Conservation (phyloP, 2,888 invertebrate genomes). For the Candidula unifasciata region DNA sequence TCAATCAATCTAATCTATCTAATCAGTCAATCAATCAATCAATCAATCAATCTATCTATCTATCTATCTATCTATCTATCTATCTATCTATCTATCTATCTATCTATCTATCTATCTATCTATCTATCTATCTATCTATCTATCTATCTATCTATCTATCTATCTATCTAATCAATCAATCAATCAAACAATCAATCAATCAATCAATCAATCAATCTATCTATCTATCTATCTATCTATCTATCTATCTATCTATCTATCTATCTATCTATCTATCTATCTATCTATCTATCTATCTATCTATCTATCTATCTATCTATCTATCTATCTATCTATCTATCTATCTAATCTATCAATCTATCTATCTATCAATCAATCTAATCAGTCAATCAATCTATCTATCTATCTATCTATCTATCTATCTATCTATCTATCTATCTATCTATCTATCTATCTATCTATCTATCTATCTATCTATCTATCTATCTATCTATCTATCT, state of each 20-base stretch:
- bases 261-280: slow-evolving; percentile 8
- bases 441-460: too few relatives aligned
- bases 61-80: too few relatives aligned
- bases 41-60: too few relatives aligned
- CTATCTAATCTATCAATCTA: background rate
- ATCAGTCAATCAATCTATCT: too few relatives aligned
- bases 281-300: slow-evolving; percentile 8
- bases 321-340: background rate
- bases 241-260: slow-evolving; percentile 8
- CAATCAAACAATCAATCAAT: background rate
- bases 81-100: background rate
- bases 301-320: background rate
- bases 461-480: too few relatives aligned
- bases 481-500: too few relatives aligned
- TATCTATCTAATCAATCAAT: background rate
- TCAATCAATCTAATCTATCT: too few relatives aligned
- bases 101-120: background rate
- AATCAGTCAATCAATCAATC: background rate
- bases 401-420: too few relatives aligned
- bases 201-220: background rate
- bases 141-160: background rate
- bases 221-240: slow-evolving; percentile 8
- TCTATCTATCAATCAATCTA: too few relatives aligned
- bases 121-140: background rate
- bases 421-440: too few relatives aligned